phyloP scores from a whole-genome alignment of 2,797 vertebrate species.

The Sebastes oblongus region DNA sequence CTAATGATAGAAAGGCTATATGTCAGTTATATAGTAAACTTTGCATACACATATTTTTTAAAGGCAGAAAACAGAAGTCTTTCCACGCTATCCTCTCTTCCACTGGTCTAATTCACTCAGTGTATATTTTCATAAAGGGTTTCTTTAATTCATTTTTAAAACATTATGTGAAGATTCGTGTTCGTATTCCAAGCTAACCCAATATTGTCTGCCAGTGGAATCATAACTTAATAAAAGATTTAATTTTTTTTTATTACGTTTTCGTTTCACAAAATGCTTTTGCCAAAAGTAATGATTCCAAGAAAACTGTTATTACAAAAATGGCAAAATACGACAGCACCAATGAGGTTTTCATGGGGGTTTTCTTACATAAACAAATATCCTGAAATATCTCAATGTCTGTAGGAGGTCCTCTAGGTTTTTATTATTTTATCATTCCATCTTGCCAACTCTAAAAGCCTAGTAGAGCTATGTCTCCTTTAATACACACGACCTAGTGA shows the following conservation, averaged over 20 bases:
- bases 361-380: not conserved
- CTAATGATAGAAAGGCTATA: not conserved
- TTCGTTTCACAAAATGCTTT: not conserved
- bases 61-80: not conserved
- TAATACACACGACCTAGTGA: not conserved
- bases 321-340: not conserved
- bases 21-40: not conserved
- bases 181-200: not conserved
- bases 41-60: not conserved
- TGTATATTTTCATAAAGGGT: not conserved
- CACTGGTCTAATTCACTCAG: not conserved
- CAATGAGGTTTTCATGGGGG: not conserved
- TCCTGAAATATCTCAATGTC: not conserved
- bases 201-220: not conserved
- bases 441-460: not conserved
- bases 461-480: not conserved
- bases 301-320: not conserved
- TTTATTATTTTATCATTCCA: not conserved
- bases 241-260: not conserved
- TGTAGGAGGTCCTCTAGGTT: not conserved
- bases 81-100: not conserved
- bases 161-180: not conserved
- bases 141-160: not conserved
- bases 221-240: not conserved
- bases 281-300: not conserved